Base-by-base conservation (phyloP, 1,140 invertebrate genomes). In the Aphis gossypii region DNA sequence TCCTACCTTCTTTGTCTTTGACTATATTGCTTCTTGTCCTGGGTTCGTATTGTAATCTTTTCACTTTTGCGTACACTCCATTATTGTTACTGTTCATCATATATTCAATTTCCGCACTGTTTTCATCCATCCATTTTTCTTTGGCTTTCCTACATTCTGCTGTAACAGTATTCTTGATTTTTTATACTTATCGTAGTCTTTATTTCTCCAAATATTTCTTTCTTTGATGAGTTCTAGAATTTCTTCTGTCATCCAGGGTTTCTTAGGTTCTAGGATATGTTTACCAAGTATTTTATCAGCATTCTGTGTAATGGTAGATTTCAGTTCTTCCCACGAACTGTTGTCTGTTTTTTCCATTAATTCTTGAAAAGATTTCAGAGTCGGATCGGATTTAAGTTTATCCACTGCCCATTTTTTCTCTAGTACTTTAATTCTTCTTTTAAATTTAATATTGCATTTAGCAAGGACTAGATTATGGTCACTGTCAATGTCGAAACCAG, bases 381-480 rank as follows among this genome's bases (percentile, higher is more conserved):
- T 93, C 60, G 51, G 7, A 38, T 48, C 54, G 18, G 54, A 84
- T 48, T 94, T 93, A n/a, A 90, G 60, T 56, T 93, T 86, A 54
- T 68, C 51, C 48, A 94, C 41, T 46, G 60, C 88, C 20, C 18
- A 30, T 48, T 83, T 93, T 92, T 86, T 87, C 30, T 44, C 76
- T 6, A n/a, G 1, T 82, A 23, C 46, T 51, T 92, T 93, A 41
- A n/a, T 6, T 20, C 18, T 54, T 90, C 56, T 89, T 51, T 93
- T 89, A 23, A 94, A 68, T n/a, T 48, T 94, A 8, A 94, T 76
- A 84, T 60, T 94, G 25, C 94, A 44, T n/a, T 91, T 82, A 23
- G 92, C 94, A 21, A 95, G 94, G 20, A 94, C 93, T 35, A 94
- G 94, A 54, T 95, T 95, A 91, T 95, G 95, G 94, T 95, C 95